Evolutionary conservation across 2,888 invertebrate genomes (phyloP), one percentile per base, ranked within the genome.

Genomic region (Eristalis intricaria): DNA sequence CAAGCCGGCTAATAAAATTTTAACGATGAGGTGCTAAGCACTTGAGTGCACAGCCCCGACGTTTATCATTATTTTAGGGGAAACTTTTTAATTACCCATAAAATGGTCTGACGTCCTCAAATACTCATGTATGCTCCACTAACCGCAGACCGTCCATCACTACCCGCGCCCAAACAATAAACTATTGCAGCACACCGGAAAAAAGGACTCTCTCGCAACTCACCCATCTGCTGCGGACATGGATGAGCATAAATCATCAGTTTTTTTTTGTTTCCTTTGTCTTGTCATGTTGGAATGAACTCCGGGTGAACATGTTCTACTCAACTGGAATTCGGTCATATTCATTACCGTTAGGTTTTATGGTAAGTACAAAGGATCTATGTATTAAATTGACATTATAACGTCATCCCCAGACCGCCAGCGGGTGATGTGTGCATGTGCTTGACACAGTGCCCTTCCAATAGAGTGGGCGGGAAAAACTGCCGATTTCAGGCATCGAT

Each of bases 301-400:
- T 19, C 11, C 15, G 15, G 26, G n/a, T 50, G 19, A 19, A 5
- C 38, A 60, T 76, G 61, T 61, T 64, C 35, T 43, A 35, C 56
- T 76, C 32, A 26, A 77, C 70, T 64, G 58, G 65, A 76, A 76
- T 64, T 68, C 35, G 68, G 71, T 76, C 78, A 79, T 76, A 84
- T 84, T 87, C 87, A 87, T 87, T 84, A 87, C 73, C 87, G 87
- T 87, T 84, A 87, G 84, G 79, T 87, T 87, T 87, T 87, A 87
- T 87, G 79, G 71, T 71, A 79, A 64, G 73, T 71, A 80, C 84
- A 83, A 84, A 79, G 84, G 79, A 38, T 87, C 60, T 63, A 71
- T 79, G 79, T 68, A 87, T 87, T 76, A 87, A 87, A 84, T 32
- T 71, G 79, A 76, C 75, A 76, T 87, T 87, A 80, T 56, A 84